Evolutionary conservation across 2,797 vertebrate species (phyloP).

Genomic region (Mionectes olivaceus): DNA sequence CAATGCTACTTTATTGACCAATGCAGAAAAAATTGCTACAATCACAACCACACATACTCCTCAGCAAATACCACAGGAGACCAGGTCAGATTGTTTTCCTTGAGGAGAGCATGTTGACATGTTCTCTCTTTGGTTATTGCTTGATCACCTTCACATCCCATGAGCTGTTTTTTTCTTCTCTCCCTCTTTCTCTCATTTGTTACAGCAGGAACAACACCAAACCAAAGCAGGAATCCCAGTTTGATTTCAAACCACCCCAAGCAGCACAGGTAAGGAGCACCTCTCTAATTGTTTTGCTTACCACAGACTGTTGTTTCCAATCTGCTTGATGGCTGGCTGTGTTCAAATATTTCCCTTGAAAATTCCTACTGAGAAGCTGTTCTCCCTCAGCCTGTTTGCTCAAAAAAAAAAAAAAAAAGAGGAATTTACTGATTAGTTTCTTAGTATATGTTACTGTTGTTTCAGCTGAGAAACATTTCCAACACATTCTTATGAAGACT

Average conservation of each 20-base stretch:
- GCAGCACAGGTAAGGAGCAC: slow-evolving; percentile 87
- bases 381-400: background rate
- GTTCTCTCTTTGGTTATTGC: background rate
- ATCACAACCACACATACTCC: slow-evolving; percentile 97
- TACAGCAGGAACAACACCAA: slow-evolving; percentile 91
- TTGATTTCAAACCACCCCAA: slow-evolving; percentile 90
- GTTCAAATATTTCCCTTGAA: slow-evolving; percentile 31
- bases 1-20: slow-evolving; percentile 96
- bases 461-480: slow-evolving; percentile 33
- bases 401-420: background rate
- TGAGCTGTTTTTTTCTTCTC: slow-evolving; percentile 40
- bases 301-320: background rate
- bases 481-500: background rate
- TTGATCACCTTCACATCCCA: background rate
- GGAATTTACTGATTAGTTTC: slow-evolving; percentile 48
- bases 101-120: background rate
- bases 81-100: slow-evolving; percentile 84
- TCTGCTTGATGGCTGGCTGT: background rate
- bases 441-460: slow-evolving; percentile 9
- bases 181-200: slow-evolving; percentile 5
- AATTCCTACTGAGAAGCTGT: slow-evolving; percentile 21
- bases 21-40: slow-evolving; percentile 98
- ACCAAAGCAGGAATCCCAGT: slow-evolving; percentile 96
- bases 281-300: background rate
- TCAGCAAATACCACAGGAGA: slow-evolving; percentile 90